Percentiles rank a stretch among this genome's conserved stretches.
phyloP scores from a whole-genome alignment of 2,113 vertebrate species.

The Albula goreensis region DNA sequence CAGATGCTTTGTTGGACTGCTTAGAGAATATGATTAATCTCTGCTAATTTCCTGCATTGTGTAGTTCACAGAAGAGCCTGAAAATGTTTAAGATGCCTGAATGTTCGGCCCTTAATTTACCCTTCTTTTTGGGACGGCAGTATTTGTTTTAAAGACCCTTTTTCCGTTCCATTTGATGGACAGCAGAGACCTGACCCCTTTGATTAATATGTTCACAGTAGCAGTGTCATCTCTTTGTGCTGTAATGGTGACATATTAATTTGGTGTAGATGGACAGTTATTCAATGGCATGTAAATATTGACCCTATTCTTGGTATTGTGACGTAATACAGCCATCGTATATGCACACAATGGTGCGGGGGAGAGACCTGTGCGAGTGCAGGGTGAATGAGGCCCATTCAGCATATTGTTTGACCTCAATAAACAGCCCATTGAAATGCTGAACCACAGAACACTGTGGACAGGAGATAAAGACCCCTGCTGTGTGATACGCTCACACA shows the following conservation, averaged over 20 bases:
- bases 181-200: background rate
- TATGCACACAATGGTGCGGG: background rate
- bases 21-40: background rate
- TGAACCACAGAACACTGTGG: background rate
- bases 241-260: background rate
- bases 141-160: background rate
- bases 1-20: background rate
- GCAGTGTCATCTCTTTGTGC: background rate
- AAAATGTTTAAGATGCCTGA: background rate
- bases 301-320: background rate
- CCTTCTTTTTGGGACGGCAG: background rate
- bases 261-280: background rate
- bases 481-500: too few species aligned
- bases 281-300: background rate
- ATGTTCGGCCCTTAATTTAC: background rate
- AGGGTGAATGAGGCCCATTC: background rate
- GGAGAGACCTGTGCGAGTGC: background rate
- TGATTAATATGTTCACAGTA: background rate
- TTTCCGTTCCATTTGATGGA: background rate
- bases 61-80: background rate
- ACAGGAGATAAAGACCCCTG: background rate
- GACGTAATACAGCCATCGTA: background rate
- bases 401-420: background rate
- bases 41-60: background rate
- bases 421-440: background rate